Base-by-base conservation (phyloP, 2,113 vertebrate genomes). In the Phodopus roborovskii region DNA sequence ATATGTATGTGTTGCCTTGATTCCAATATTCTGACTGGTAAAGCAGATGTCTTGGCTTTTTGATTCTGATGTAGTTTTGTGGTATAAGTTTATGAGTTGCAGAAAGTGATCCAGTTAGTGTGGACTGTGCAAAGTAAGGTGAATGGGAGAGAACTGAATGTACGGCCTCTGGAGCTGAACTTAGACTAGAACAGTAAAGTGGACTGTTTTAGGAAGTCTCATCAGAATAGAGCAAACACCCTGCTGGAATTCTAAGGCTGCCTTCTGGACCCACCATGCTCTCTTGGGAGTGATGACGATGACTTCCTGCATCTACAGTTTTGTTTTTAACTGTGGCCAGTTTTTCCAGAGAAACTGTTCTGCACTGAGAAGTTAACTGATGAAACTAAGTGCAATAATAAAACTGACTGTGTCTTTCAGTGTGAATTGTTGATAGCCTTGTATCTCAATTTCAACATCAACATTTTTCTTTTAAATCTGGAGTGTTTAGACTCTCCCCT, bases 311-410 rank as follows among this genome's bases (percentile, higher is more conserved):
- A 95, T 74, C 95, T 92, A 83, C 48, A 36, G 39, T 64, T 96
- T 96, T 95, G 90, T 95, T 97, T 97, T 92, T 92, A 96, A 92
- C 88, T 75, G 83, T 22, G 20, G 91, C 93, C 94, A 88, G 82
- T 62, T 96, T 90, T 95, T 94, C 53, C 84, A 79, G 73, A 84
- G 79, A 96, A 92, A 92, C 81, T 81, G 48, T 77, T 36, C 22
- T 89, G 73, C 24, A 13, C 87, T 79, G 58, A 64, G 71, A 94
- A 75, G 68, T 71, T 77, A 93, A 56, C 36, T 56, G 56, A 56
- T 90, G 87, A 90, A 66, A 84, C 60, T 81, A 90, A 91, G 77
- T 13, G 73, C 45, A 74, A 4, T 78, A 70, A 50, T 86, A 91
- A 88, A 92, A 60, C 26, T n/a, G 15, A 94, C 75, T 30, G 24